Evolutionary conservation across 2,797 vertebrate species (phyloP).

Genomic region (Neomorphus geoffroyi): DNA sequence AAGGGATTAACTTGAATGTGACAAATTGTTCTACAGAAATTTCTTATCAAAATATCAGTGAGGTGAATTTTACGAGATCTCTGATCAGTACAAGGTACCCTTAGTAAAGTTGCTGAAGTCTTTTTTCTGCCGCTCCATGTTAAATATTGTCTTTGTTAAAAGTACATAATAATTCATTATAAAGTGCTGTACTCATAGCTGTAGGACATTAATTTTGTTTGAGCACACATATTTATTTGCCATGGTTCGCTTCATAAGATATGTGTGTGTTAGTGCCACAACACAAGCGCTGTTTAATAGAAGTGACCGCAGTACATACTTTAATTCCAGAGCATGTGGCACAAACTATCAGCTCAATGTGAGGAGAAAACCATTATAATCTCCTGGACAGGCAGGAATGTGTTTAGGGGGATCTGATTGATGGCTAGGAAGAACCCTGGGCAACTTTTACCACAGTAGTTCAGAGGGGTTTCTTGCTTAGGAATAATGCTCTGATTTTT

Average conservation of each 20-base stretch:
- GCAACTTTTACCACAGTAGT: not conserved
- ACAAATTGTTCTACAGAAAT: not conserved
- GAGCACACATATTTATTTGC: not conserved
- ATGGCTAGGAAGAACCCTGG: rapidly evolving
- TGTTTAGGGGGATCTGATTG: not conserved
- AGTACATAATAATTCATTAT: not conserved
- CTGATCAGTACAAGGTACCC: not conserved
- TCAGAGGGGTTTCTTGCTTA: not conserved
- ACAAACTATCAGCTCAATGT: not conserved
- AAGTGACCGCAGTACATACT: not conserved
- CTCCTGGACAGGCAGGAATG: not conserved
- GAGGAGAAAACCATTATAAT: not conserved
- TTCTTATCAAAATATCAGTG: not conserved
- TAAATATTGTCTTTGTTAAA: not conserved
- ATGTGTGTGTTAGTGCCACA: not conserved
- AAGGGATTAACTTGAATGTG: not conserved
- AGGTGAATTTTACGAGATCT: not conserved
- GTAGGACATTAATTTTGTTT: not conserved
- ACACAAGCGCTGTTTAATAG: not conserved
- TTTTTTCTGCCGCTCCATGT: not conserved
- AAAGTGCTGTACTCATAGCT: not conserved
- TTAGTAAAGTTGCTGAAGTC: not conserved
- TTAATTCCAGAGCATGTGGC: not conserved
- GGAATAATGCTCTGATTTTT: not conserved
- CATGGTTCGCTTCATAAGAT: not conserved